Base-by-base conservation (phyloP, 2,888 invertebrate genomes). In the Fragum whitleyi region DNA sequence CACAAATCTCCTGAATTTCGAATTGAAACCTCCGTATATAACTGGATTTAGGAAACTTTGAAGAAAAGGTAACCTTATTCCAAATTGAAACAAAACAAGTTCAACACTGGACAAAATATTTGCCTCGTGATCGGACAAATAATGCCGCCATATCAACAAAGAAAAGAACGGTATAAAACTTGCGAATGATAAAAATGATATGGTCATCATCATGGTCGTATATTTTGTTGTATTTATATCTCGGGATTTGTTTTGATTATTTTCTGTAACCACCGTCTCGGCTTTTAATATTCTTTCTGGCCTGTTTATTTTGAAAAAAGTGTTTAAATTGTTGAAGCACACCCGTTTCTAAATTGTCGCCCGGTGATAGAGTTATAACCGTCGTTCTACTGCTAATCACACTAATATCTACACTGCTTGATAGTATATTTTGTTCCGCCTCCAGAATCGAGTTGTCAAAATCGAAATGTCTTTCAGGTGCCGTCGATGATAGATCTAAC, bases 21-120 rank as follows among this genome's bases (percentile, higher is more conserved):
- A 83, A 73, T 88, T 88, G 28, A 86, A 82, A 42, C 86, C 86
- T 19, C 88, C 88, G 28, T 88, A 88, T 2, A 88, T 86, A 0
- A 88, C 53, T 11, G 88, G 88, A 53, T 88, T 86, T 14, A 83
- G 53, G 0, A 86, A 79, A 70, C 86, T 85, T 47, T 85, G 86
- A 0, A 88, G 68, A 28, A 88, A 79, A 53, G 84, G 77, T 6
- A 86, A 88, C 1, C 88, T 71, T 9, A 86, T 74, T 2, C 81
- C 83, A 23, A 88, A 85, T 47, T 86, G 84, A 69, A 85, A 86
- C 26, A 79, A 68, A 1, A 83, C 70, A 16, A 85, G 79, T 61
- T 79, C 84, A 0, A 79, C 55, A 32, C 86, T 67, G 6, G 76
- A 71, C 61, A 88, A 59, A 1, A 82, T 61, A 71, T 86, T 76